phyloP scores from a whole-genome alignment of 2,888 invertebrate genomes.

The Cerastis leucographa region DNA sequence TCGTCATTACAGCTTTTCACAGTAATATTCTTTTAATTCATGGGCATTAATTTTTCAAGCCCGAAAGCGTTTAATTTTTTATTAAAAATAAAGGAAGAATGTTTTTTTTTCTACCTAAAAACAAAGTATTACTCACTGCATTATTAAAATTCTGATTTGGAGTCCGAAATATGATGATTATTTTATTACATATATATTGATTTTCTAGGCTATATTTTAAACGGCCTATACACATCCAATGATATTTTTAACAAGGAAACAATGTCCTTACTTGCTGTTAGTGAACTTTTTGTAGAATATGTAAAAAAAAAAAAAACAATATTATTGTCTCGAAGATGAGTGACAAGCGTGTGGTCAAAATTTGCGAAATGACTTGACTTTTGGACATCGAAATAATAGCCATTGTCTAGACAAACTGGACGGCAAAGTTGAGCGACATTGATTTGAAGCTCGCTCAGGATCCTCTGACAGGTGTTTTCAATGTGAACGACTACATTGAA shows the following conservation, averaged over 20 bases:
- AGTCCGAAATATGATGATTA: too few relatives aligned
- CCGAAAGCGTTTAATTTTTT: neutral
- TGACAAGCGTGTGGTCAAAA: conserved; percentile 80
- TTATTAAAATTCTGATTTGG: too few relatives aligned
- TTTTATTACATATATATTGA: too few relatives aligned
- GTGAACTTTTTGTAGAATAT: conserved; percentile 54
- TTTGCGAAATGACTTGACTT: conserved; percentile 72
- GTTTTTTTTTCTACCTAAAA: too few relatives aligned
- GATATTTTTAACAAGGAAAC: conserved; percentile 22
- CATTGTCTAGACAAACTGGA: conserved; percentile 71
- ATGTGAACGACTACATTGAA: conserved; percentile 20
- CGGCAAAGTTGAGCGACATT: conserved; percentile 68
- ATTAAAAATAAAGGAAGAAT: neutral
- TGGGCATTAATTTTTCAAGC: neutral
- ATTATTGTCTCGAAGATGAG: conserved; percentile 75
- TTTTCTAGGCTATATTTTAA: conserved; percentile 2
- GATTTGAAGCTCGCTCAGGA: conserved; percentile 49
- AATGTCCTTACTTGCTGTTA: conserved; percentile 44
- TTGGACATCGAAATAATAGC: conserved; percentile 71
- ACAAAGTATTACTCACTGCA: too few relatives aligned
- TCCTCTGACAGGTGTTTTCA: conserved; percentile 42
- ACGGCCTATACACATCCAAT: neutral
- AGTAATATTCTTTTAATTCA: neutral
- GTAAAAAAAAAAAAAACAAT: conserved; percentile 54
- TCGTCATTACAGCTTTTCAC: neutral